A percentile compares a stretch with the other conserved stretches of the same genome.
Evolutionary conservation across 2,797 vertebrate genomes (phyloP).

Genomic region (Sebastolobus alascanus): DNA sequence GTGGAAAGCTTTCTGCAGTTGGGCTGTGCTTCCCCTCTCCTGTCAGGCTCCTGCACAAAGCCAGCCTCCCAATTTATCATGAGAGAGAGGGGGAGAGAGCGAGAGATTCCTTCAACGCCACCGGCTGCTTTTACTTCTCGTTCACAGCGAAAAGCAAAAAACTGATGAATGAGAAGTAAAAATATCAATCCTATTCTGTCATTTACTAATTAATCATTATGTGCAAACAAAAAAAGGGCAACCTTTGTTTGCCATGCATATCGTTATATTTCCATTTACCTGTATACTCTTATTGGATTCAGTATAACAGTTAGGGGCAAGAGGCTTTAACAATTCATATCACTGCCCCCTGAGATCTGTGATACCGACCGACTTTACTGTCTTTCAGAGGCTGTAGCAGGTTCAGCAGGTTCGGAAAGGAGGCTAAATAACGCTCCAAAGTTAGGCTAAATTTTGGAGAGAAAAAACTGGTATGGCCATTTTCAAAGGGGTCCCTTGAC

Average conservation of each 20-base stretch:
- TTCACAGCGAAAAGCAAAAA: slow-evolving; percentile 27
- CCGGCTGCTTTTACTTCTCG: slow-evolving; percentile 55
- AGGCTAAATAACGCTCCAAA: too few relatives aligned
- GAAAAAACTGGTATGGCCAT: fast-evolving
- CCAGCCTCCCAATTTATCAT: slow-evolving; percentile 76
- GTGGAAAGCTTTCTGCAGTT: slow-evolving; percentile 59
- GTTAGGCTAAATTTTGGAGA: too few relatives aligned
- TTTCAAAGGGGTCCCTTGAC: too few relatives aligned
- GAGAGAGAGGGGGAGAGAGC: slow-evolving; percentile 1
- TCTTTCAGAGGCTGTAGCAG: too few relatives aligned
- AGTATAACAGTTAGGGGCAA: neutral
- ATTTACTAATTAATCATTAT: neutral
- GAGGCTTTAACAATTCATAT: neutral
- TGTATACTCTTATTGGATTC: neutral
- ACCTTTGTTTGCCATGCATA: neutral
- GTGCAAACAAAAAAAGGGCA: neutral
- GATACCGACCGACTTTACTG: too few relatives aligned
- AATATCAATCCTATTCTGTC: neutral
- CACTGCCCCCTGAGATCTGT: neutral
- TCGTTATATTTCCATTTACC: neutral
- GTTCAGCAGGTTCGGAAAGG: too few relatives aligned
- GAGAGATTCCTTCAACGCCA: slow-evolving; percentile 41
- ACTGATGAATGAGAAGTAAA: neutral
- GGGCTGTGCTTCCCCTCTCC: slow-evolving; percentile 47
- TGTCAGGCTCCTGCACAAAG: slow-evolving; percentile 64